Evolutionary conservation across 2,888 invertebrate genomes (phyloP), one percentile per base, ranked within the genome.

Genomic region (Mayetiola destructor): DNA sequence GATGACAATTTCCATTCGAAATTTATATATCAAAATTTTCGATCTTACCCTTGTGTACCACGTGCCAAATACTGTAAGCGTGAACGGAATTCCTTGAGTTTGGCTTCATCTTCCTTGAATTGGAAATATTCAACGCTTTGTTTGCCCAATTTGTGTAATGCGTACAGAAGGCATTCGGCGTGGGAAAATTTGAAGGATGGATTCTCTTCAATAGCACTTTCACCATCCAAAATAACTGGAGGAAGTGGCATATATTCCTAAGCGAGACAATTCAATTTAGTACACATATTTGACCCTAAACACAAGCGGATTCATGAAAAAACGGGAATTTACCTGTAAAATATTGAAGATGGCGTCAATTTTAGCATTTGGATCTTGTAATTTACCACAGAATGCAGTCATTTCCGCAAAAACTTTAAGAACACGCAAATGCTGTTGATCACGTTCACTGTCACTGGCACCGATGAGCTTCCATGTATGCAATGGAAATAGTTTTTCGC

Each of bases 101-200:
- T 77, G 12, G 75, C 72, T 12, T 84, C 81, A 65, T 88, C 85
- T 21, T 83, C 78, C 61, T 85, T 79, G 30, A 82, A 79, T 16
- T 80, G 80, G 56, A 89, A 73, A 69, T 84, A 85, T 59, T 86
- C 88, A 0, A 89, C 85, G 61, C 80, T 78, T 66, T 86, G 85
- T 61, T 85, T 80, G 57, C 87, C 90, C 52, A 96, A 62, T 57
- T 87, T 85, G 66, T 84, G 84, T 48, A 84, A 73, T 12, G 80
- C 78, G 62, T 71, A 94, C 64, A 96, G 76, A 35, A 94, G 77
- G 75, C 92, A 92, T 74, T 96, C 96, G 2, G 95, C 90, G 67
- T 88, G 85, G 36, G 94, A 90, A 68, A 95, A 95, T 69, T 94
- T 85, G 55, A 95, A 79, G 59, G 88, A 85, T n/a, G 92, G 91